Percentiles rank a stretch among this genome's conserved stretches.
Conservation (phyloP, 2,113 vertebrate genomes). For the Phylloscopus trochiloides region DNA sequence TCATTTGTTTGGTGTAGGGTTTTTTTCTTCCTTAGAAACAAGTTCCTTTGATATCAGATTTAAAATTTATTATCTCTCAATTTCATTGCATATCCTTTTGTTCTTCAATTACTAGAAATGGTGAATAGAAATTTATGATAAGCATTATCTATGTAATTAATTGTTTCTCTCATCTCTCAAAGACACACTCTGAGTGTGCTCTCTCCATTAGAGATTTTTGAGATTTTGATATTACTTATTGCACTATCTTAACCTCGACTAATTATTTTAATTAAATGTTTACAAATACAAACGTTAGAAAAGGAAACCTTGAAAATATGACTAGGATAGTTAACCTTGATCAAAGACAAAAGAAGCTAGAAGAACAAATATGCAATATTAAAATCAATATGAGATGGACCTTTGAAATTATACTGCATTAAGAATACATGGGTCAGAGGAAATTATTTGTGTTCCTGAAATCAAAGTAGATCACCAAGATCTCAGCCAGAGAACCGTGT, state of each 20-base stretch:
- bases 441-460: neutral
- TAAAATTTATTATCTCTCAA: neutral
- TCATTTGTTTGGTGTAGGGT: accelerated
- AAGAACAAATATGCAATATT: neutral
- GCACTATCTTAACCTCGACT: neutral
- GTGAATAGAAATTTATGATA: slow-evolving; percentile 14
- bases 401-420: slow-evolving; percentile 1
- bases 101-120: neutral
- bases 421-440: neutral
- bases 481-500: neutral
- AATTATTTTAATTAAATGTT: slow-evolving; percentile 49
- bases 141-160: slow-evolving; percentile 14
- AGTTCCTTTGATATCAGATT: slow-evolving; percentile 35
- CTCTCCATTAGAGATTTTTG: neutral
- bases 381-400: neutral
- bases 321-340: slow-evolving; percentile 7
- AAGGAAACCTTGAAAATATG: slow-evolving; percentile 1
- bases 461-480: neutral
- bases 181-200: neutral
- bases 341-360: neutral
- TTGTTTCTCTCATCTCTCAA: slow-evolving; percentile 39
- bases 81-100: slow-evolving; percentile 23
- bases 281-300: neutral
- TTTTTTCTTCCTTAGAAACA: neutral
- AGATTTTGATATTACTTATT: neutral